These are phyloP conservation scores for Drosophila subpulchrella DNA, from an alignment of 1,140 invertebrate species.

Conservation along the genomic window DNA sequence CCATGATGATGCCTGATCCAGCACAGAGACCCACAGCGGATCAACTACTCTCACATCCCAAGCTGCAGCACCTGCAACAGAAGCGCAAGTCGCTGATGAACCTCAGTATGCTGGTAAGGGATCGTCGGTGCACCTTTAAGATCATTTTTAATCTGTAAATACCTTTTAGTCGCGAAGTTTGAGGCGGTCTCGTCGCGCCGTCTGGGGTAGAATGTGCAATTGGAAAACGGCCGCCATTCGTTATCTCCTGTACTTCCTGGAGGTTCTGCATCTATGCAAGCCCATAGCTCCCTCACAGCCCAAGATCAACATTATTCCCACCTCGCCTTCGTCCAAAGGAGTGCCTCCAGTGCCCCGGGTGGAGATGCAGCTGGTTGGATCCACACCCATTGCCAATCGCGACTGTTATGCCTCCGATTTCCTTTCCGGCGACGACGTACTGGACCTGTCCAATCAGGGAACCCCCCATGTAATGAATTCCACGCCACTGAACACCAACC, in stretches of 20 bases:
- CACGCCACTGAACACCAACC: conserved; percentile 72
- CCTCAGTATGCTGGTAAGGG: conserved; percentile 56
- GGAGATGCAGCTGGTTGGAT: conserved; percentile 61
- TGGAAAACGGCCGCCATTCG: conserved; percentile 59
- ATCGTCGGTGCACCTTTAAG: too few species aligned
- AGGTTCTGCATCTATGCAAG: conserved; percentile 55
- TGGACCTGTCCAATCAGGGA: conserved; percentile 65
- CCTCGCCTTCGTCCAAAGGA: conserved; percentile 34
- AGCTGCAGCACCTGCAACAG: conserved; percentile 56
- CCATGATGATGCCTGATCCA: conserved; percentile 87
- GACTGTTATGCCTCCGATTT: conserved; percentile 66
- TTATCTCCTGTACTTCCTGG: conserved; percentile 65
- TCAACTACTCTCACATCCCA: conserved; percentile 84
- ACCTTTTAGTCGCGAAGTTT: conserved; percentile 59
- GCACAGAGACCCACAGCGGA: conserved; percentile 85
- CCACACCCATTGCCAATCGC: conserved; percentile 68
- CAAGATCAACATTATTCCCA: conserved; percentile 13
- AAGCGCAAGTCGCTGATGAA: conserved; percentile 61
- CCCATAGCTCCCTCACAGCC: conserved; percentile 28
- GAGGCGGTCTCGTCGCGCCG: conserved; percentile 59
- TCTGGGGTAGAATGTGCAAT: conserved; percentile 79
- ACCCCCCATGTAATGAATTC: conserved; percentile 70
- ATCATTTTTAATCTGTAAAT: neutral
- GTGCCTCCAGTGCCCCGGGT: conserved; percentile 19
- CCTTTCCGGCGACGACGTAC: conserved; percentile 45